Evolutionary conservation across 2,113 vertebrate species (phyloP).

Genomic region (Dinomys branickii): DNA sequence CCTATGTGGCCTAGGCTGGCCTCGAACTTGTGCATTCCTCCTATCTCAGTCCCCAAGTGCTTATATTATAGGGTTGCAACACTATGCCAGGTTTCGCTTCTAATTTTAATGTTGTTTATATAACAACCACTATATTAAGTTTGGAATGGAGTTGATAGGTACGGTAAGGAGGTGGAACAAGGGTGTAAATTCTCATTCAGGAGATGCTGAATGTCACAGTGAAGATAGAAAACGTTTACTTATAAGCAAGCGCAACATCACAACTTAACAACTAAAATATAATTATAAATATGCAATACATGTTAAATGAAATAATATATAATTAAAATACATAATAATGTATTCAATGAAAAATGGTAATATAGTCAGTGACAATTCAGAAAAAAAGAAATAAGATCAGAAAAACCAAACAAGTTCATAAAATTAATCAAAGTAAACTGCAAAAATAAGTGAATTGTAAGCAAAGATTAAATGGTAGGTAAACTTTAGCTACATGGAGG

Average conservation of each 20-base stretch:
- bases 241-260: neutral
- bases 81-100: neutral
- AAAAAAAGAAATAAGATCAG: neutral
- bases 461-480: neutral
- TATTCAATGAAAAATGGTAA: neutral
- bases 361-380: neutral
- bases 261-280: neutral
- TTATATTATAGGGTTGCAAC: too few relatives aligned
- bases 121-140: neutral
- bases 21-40: too few relatives aligned
- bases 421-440: conserved; percentile 20
- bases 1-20: too few relatives aligned
- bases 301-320: neutral
- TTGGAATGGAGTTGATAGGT: neutral
- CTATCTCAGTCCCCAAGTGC: too few relatives aligned
- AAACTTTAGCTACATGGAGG: neutral
- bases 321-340: neutral
- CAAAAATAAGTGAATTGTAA: neutral
- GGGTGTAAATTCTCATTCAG: neutral
- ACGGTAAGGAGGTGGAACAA: neutral
- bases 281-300: neutral
- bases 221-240: conserved; percentile 5
- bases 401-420: neutral
- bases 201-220: neutral
- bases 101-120: neutral